Evolutionary conservation across 2,888 invertebrate species (phyloP), one percentile per base, ranked within the genome.

Genomic region (Ectemnius continuus): DNA sequence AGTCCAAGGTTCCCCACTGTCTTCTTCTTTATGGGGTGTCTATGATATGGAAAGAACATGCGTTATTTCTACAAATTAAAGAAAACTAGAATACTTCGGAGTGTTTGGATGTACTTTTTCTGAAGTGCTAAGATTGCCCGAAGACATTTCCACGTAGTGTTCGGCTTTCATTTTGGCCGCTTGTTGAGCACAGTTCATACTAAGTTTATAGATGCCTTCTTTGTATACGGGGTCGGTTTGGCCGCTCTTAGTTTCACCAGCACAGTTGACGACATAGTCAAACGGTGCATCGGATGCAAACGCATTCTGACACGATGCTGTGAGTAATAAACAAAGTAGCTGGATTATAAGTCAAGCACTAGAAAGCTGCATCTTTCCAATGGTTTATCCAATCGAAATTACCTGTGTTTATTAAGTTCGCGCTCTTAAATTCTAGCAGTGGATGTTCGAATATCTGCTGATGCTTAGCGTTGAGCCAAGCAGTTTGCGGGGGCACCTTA

Each of bases 401-500:
- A 97, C 97, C 94, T 92, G 94, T 92, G 92, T 96, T 97, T 78
- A 98, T 97, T 78, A 98, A 93, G 92, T 98, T 98, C 67, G 97
- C 96, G 92, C 98, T 98, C 91, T 94, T 95, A 91, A 97, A 98
- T 90, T 97, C 96, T 11, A 98, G 95, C 88, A 94, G 92, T 76
- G 95, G 93, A 91, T 94, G 94, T 72, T 95, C 94, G 91, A 97
- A 97, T 60, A 93, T 92, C 85, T 94, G 93, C 81, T 93, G 92
- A 87, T 97, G 97, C 74, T 92, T 91, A 1, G 93, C 91, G 91
- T 96, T 97, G 47, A 98, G 92, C 95, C 97, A 98, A 2, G 97
- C 98, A 86, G 97, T 95, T 91, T 97, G 96, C 1, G 98, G 98
- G 63, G 97, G 97, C 45, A 97, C 97, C 92, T 98, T 98, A 92